These are phyloP conservation scores for Eublepharis macularius DNA, from an alignment of 2,113 vertebrate species.

Conservation along the genomic window DNA sequence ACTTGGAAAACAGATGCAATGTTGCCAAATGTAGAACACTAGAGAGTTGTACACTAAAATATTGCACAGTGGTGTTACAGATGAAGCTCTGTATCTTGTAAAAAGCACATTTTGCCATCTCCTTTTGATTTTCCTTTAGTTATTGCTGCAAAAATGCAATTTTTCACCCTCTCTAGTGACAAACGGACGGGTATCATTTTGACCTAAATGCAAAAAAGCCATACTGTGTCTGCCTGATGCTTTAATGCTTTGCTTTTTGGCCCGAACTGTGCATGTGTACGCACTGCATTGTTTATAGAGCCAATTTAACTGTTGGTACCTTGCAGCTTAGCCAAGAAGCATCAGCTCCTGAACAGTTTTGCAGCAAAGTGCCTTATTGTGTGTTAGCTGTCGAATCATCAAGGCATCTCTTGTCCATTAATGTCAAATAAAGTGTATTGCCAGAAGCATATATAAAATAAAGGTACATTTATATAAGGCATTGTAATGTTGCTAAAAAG, in stretches of 20 bases:
- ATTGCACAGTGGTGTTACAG: conserved; percentile 38
- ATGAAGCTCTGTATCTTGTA: conserved; percentile 49
- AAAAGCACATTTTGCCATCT: conserved; percentile 42
- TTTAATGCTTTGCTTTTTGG: conserved; percentile 26
- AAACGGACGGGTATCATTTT: conserved; percentile 35
- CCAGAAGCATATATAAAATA: conserved; percentile 62
- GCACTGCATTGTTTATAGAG: conserved; percentile 55
- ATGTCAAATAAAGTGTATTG: conserved; percentile 59
- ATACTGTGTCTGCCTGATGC: conserved; percentile 48
- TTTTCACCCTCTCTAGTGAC: conserved; percentile 4
- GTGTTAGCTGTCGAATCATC: conserved; percentile 57
- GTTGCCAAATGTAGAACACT: conserved; percentile 3
- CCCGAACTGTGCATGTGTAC: conserved; percentile 45
- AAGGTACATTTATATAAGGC: conserved; percentile 65
- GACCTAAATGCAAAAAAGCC: conserved; percentile 63
- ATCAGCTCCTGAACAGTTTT: conserved; percentile 17
- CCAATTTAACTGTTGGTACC: conserved; percentile 48
- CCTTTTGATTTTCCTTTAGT: conserved; percentile 21
- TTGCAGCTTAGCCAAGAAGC: conserved; percentile 42
- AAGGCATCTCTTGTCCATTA: conserved; percentile 57
- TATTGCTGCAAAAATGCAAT: not conserved
- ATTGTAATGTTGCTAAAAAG: conserved; percentile 58
- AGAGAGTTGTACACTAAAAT: conserved; percentile 16
- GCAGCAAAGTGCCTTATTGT: conserved; percentile 67
- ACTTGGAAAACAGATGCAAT: not conserved